Evolutionary conservation across 1,140 invertebrate species (phyloP), one percentile per base, ranked within the genome.

Genomic region (Drosophila seguyi): DNA sequence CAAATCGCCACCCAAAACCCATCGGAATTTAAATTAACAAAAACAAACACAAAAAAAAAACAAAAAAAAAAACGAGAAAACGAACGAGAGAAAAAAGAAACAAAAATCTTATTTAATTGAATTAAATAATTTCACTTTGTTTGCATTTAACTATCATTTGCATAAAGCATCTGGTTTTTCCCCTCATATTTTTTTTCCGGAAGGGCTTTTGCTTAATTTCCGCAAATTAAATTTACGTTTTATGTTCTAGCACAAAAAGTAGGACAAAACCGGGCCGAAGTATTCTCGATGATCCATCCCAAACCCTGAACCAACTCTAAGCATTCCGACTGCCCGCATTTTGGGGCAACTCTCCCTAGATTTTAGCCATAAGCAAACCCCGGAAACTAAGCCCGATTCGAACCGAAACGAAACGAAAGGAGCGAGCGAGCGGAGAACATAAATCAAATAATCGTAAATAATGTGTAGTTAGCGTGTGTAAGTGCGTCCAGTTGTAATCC

Each of bases 51-150:
- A 31, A n/a, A n/a, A n/a, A n/a, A n/a, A n/a, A n/a, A n/a, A n/a
- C n/a, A n/a, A n/a, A n/a, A n/a, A 41, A 27, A 42, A 67, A 68
- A 55, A 44, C 27, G 25, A 25, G 25, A 25, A 34, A 47, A 45
- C 38, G 52, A 47, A 45, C 38, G 29, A 56, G 41, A n/a, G 56
- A 25, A 7, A 45, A 34, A 78, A 27, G n/a, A 45, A 81, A 72
- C 84, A 90, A 88, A 87, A 82, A 86, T 90, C 63, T 90, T 90
- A 90, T 90, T 90, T 90, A 90, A 90, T 90, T 80, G 18, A 90
- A 73, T 90, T 90, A 90, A 90, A 90, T 90, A 90, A 90, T 91
- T 90, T 90, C 41, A 87, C 55, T 90, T 91, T 91, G 86, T 86
- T 90, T 81, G 69, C 68, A 67, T 79, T 74, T 80, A 79, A 68